A percentile compares a stretch with the other conserved stretches of the same genome.
These are phyloP conservation scores for Caenorhabditis virilis DNA, from an alignment of 2,888 invertebrate species.

Conservation along the genomic window DNA sequence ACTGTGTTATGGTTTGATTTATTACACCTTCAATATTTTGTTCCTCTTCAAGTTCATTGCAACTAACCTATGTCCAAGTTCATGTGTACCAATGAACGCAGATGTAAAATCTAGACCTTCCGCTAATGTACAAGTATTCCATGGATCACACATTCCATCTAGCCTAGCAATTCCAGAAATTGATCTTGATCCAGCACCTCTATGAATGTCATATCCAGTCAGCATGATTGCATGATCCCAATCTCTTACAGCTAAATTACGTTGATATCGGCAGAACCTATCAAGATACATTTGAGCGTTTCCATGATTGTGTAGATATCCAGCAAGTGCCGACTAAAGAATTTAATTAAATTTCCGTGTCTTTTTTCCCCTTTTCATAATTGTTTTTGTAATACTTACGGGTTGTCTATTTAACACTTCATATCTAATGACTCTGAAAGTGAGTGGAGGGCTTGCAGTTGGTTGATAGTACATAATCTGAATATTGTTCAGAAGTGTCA, in stretches of 20 bases:
- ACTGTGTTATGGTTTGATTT: no score
- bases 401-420: conserved; percentile 67
- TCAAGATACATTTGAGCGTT: conserved; percentile 68
- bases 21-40: no score
- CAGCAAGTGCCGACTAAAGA: conserved; percentile 61
- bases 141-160: conserved; percentile 67
- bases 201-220: conserved; percentile 67
- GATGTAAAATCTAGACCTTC: conserved; percentile 69
- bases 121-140: conserved; percentile 68
- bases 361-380: background rate
- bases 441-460: conserved; percentile 63
- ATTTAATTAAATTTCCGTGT: background rate
- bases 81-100: conserved; percentile 68
- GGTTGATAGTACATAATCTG: conserved; percentile 69
- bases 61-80: conserved; percentile 64
- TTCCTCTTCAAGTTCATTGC: background rate
- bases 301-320: conserved; percentile 65
- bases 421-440: conserved; percentile 67
- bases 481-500: conserved; percentile 68
- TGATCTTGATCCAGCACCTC: conserved; percentile 65
- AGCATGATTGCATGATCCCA: conserved; percentile 69
- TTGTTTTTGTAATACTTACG: conserved; percentile 50
- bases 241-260: conserved; percentile 60
- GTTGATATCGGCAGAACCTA: conserved; percentile 67
- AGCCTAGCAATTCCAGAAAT: conserved; percentile 69